These are phyloP conservation scores for Drosophila neotestacea DNA, from an alignment of 2,888 invertebrate genomes.

Conservation along the genomic window DNA sequence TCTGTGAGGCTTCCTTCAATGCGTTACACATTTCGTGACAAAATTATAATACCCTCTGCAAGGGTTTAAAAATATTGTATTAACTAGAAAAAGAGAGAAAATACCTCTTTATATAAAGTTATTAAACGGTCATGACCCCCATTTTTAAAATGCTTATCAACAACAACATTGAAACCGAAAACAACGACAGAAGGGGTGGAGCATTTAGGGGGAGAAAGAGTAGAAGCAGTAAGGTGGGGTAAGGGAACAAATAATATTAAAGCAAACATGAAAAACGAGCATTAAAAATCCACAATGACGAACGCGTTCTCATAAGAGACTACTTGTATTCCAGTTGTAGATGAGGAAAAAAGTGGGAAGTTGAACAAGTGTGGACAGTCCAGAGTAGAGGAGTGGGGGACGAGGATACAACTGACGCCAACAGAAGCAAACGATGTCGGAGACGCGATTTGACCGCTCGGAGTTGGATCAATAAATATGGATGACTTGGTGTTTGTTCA, in stretches of 20 bases:
- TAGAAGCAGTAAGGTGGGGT: constrained; percentile 2
- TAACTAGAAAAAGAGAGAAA: constrained; percentile 23
- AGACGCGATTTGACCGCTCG: constrained; percentile 60
- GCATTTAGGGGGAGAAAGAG: neutral
- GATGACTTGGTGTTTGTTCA: constrained; percentile 75
- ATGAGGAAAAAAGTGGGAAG: neutral
- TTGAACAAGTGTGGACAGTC: neutral
- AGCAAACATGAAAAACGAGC: constrained; percentile 51
- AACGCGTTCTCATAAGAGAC: constrained; percentile 39
- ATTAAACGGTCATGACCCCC: constrained; percentile 83
- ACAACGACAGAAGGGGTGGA: constrained; percentile 36
- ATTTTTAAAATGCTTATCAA: constrained; percentile 79
- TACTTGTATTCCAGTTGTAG: constrained; percentile 3
- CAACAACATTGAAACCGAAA: constrained; percentile 58
- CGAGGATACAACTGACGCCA: constrained; percentile 9
- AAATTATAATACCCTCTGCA: no score
- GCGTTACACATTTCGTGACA: no score
- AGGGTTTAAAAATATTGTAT: neutral
- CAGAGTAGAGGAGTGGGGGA: neutral
- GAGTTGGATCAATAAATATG: constrained; percentile 78
- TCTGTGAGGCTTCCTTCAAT: no score
- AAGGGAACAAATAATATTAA: constrained; percentile 32
- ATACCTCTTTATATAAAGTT: constrained; percentile 70
- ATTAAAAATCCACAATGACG: constrained; percentile 43
- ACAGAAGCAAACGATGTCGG: constrained; percentile 63